Percentiles rank a stretch among this genome's conserved stretches.
phyloP scores from a whole-genome alignment of 2,113 vertebrate genomes.

The Scopus umbretta region DNA sequence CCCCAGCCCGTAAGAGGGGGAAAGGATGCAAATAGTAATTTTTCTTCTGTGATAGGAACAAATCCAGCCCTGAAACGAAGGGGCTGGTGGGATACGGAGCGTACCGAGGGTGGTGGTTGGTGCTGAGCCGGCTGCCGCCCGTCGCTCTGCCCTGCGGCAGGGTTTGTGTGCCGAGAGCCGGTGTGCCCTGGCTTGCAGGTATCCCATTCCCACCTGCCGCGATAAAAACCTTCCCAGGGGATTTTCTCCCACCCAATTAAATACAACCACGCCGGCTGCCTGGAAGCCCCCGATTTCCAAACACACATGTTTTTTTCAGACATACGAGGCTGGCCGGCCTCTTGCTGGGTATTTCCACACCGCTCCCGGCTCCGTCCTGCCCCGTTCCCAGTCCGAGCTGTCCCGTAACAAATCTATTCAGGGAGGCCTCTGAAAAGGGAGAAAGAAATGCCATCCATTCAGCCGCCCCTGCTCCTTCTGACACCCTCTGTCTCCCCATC shows the following conservation, averaged over 20 bases:
- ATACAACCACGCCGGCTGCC: not conserved
- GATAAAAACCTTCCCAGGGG: not conserved
- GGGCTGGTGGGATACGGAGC: accelerated
- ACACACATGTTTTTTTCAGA: not conserved
- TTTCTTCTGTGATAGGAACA: not conserved
- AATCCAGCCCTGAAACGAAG: not conserved
- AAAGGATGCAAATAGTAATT: not conserved
- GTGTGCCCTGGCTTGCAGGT: not conserved
- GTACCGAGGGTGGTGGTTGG: accelerated
- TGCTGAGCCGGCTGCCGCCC: not conserved
- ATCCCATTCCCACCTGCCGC: not conserved
- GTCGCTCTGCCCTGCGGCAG: not conserved
- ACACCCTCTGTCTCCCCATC: not conserved
- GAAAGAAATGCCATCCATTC: not conserved
- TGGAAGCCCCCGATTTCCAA: not conserved
- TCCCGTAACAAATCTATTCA: not conserved
- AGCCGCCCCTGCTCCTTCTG: not conserved
- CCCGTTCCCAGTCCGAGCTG: not conserved
- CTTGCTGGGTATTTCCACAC: not conserved
- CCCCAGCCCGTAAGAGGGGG: not conserved
- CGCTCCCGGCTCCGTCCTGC: not conserved
- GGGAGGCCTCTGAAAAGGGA: constrained; percentile 23
- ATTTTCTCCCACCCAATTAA: not conserved
- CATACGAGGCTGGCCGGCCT: not conserved
- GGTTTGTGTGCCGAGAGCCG: not conserved